Percentiles rank a stretch among this genome's conserved stretches.
These are phyloP conservation scores for Turnix velox DNA, from an alignment of 2,113 vertebrate genomes.

Conservation along the genomic window DNA sequence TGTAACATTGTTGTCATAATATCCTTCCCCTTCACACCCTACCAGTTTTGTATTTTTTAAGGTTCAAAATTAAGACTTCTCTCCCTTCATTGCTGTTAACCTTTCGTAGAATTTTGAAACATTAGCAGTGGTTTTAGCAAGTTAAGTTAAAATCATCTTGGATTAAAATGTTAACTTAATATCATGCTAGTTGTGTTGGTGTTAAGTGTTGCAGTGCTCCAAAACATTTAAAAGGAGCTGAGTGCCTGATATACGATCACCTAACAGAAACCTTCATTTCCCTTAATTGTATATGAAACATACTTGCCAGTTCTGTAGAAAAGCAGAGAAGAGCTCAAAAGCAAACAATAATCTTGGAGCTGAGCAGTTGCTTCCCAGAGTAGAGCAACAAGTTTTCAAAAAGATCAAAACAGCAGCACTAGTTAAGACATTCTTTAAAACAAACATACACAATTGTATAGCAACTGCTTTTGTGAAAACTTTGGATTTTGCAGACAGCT, in stretches of 20 bases:
- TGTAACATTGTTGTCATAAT: not conserved
- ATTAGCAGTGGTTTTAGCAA: not conserved
- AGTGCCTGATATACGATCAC: not conserved
- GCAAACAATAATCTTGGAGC: not conserved
- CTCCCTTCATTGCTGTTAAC: not conserved
- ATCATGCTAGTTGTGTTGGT: not conserved
- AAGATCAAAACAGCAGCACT: not conserved
- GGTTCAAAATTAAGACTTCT: not conserved
- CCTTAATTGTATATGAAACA: not conserved
- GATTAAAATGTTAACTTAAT: not conserved
- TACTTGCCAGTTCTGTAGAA: not conserved
- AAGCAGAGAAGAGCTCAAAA: not conserved
- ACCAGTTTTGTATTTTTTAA: not conserved
- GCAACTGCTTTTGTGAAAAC: not conserved
- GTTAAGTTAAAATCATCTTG: not conserved
- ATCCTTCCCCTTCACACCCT: fast-evolving
- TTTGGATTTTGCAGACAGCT: not conserved
- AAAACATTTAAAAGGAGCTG: not conserved
- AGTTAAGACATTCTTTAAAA: not conserved
- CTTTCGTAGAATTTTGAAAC: not conserved
- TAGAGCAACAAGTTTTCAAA: not conserved
- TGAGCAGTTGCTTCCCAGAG: not conserved
- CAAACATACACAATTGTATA: not conserved
- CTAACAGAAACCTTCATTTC: not conserved
- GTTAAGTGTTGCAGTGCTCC: not conserved